Evolutionary conservation across 92 coral and sea anemone genomes (phyloP).

Genomic region (Actinostola sp.): DNA sequence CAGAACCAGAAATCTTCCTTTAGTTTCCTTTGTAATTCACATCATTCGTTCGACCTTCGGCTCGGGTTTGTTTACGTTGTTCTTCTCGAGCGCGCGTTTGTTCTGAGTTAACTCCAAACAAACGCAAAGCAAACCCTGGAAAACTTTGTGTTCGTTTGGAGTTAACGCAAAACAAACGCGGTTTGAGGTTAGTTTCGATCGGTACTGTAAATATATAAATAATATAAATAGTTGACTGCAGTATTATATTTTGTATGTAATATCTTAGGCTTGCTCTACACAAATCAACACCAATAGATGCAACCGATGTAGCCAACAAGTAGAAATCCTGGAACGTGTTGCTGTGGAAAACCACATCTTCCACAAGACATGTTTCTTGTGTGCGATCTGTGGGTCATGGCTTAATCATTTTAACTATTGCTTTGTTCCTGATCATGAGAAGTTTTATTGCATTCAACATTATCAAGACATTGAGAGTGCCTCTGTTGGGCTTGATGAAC

Average conservation of each 20-base stretch:
- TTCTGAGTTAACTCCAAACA: too few species aligned
- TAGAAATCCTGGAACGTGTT: conserved; percentile 75
- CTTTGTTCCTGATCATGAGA: conserved; percentile 93
- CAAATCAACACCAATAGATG: conserved; percentile 68
- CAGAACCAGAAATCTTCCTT: too few species aligned
- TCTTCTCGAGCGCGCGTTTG: too few species aligned
- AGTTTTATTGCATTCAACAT: conserved; percentile 93
- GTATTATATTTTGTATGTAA: not conserved
- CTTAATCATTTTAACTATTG: conserved; percentile 93
- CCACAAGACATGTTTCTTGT: conserved; percentile 88
- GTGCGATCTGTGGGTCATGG: conserved; percentile 88
- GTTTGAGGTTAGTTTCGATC: too few species aligned
- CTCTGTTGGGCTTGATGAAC: conserved; percentile 75
- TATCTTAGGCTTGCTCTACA: conserved; percentile 12
- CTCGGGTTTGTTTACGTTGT: too few species aligned
- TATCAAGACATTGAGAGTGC: conserved; percentile 92
- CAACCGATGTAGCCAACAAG: conserved; percentile 68
- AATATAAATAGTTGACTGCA: not conserved
- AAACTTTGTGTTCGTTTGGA: too few species aligned
- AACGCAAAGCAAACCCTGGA: too few species aligned
- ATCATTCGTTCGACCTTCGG: too few species aligned
- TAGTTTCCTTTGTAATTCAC: too few species aligned
- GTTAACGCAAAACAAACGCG: too few species aligned
- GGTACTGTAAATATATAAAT: too few species aligned
- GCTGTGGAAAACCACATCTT: conserved; percentile 89